Base-by-base conservation (phyloP, 2,888 invertebrate species). In the Arge pagana region DNA sequence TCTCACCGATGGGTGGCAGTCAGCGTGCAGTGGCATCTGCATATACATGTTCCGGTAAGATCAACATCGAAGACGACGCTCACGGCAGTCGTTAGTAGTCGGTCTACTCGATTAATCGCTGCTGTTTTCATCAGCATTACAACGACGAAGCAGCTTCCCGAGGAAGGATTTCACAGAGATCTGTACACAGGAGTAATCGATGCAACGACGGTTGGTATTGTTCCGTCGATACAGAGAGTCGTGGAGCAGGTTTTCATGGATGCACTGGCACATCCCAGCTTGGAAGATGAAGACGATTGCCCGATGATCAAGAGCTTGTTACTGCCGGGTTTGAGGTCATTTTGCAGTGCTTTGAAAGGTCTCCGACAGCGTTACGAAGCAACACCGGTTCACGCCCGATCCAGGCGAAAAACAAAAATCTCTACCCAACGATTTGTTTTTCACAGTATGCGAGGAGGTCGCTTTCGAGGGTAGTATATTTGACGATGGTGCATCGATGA, bases 191-290 rank as follows among this genome's bases (percentile, higher is more conserved):
- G 93, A 2, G 83, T 92, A 11, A 83, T 94, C 28, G 90, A 93
- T 68, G 87, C 88, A 0, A 82, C 83, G 54, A 85, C 86, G 64
- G 86, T 92, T 33, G 91, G 91, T 0, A 80, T 96, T 58, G 88
- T 96, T 53, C 88, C 92, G 1, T 89, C 92, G 1, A 87, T 96
- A 58, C 93, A 95, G 72, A 83, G 93, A 26, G 87, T 93, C 8
- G 87, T 96, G 72, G 91, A 94, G 63, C 85, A 87, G 66, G 91
- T 96, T 11, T 93, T 93, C 67, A 90, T 96, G 87, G 93, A 93
- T 66, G 92, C 93, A 0, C 78, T 93, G 39, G 90, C 91, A 0
- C 89, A 89, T 73, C 90, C 91, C 0, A 86, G 86, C 62, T 79
- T 81, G 6, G 91, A 93, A 62, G 87, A 87, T 0, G 92, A 93